Percentiles rank a stretch among this genome's conserved stretches.
Conservation (phyloP, 2,113 vertebrate species). For the Onychorhynchus coronatus region DNA sequence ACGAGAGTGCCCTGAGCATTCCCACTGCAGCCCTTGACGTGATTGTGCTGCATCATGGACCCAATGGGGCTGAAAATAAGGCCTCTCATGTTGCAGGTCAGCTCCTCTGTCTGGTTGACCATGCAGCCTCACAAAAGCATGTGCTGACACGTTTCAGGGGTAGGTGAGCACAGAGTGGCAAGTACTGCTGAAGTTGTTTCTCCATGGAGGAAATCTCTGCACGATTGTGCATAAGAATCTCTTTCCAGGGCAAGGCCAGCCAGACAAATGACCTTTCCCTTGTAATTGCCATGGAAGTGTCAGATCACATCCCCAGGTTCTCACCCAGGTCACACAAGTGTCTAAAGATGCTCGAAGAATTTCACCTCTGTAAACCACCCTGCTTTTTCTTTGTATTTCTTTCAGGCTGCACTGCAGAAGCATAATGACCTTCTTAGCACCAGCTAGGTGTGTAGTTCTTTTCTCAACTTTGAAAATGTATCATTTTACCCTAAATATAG, state of each 20-base stretch:
- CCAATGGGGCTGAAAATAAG: background rate
- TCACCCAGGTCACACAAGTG: background rate
- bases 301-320: background rate
- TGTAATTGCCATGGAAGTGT: background rate
- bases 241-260: background rate
- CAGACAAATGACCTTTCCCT: background rate
- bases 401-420: background rate
- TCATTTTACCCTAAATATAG: background rate
- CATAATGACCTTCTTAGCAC: background rate
- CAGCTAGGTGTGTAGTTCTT: background rate
- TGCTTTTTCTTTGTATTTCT: background rate
- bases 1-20: background rate
- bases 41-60: background rate
- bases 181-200: background rate
- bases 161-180: fast-evolving
- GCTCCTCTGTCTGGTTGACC: background rate
- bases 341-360: background rate
- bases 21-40: background rate
- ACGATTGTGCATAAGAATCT: background rate
- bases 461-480: background rate
- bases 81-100: background rate
- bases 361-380: background rate
- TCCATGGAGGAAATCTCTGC: fast-evolving
- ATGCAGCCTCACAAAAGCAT: background rate
- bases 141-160: background rate